Evolutionary conservation across 2,888 invertebrate genomes (phyloP).

Genomic region (Caenorhabditis sulstoni): DNA sequence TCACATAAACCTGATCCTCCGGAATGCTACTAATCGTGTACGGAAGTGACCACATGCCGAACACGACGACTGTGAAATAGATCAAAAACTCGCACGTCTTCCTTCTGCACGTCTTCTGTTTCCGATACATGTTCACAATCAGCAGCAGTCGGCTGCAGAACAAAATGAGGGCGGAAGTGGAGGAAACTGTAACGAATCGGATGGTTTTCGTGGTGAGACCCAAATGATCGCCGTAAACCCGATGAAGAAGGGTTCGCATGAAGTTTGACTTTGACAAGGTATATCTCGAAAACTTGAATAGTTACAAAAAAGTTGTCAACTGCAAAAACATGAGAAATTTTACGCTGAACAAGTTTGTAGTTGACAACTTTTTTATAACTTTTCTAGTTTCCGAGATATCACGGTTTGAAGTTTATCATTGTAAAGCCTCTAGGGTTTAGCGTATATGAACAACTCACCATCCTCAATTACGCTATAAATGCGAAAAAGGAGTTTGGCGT

Average conservation of each 20-base stretch:
- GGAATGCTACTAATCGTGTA: constrained; percentile 17
- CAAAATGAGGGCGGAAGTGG: constrained; percentile 18
- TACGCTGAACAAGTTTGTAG: too few relatives aligned
- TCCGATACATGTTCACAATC: constrained; percentile 32
- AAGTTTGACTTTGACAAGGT: too few relatives aligned
- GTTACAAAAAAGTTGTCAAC: too few relatives aligned
- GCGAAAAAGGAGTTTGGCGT: constrained; percentile 2
- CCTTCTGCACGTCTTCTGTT: not conserved
- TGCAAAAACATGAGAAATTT: too few relatives aligned
- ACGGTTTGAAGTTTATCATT: too few relatives aligned
- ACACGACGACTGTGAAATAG: constrained; percentile 1
- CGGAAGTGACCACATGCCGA: constrained; percentile 11
- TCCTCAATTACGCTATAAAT: constrained; percentile 12
- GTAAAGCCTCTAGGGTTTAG: too few relatives aligned
- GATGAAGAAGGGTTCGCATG: too few relatives aligned
- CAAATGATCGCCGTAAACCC: too few relatives aligned
- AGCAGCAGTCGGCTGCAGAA: constrained; percentile 39
- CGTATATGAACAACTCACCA: constrained; percentile 20
- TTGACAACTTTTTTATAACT: too few relatives aligned
- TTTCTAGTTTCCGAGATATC: too few relatives aligned
- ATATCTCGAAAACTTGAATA: too few relatives aligned
- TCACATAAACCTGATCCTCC: constrained; percentile 10
- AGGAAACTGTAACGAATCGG: constrained; percentile 37
- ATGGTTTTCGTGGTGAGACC: too few relatives aligned
- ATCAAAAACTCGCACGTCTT: constrained; percentile 12